These are phyloP conservation scores for Sebastes trivittatus DNA, from an alignment of 2,797 vertebrate genomes.

Conservation along the genomic window DNA sequence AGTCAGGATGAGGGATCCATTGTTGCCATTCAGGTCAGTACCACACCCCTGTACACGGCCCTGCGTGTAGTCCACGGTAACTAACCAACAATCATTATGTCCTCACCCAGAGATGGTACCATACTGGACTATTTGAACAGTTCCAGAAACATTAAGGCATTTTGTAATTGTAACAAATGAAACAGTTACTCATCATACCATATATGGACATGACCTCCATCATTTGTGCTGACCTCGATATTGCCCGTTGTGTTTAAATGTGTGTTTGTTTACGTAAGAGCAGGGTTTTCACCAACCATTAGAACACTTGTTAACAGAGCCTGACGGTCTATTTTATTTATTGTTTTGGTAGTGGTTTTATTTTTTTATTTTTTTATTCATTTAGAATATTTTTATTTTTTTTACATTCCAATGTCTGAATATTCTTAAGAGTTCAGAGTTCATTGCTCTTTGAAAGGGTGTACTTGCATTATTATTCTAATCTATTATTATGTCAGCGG, in stretches of 20 bases:
- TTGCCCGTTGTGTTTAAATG: not conserved
- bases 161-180: not conserved
- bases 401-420: too few relatives aligned
- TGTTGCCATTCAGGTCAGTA: conserved; percentile 88
- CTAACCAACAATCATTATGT: not conserved
- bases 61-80: not conserved
- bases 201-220: too few relatives aligned
- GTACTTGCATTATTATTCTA: too few relatives aligned
- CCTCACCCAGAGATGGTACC: not conserved
- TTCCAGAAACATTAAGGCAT: not conserved
- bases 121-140: not conserved
- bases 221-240: not conserved
- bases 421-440: too few relatives aligned
- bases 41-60: not conserved
- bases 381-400: too few relatives aligned
- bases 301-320: too few relatives aligned
- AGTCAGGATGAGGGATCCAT: conserved; percentile 96
- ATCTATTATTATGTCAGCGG: too few relatives aligned
- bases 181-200: too few relatives aligned
- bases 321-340: not conserved
- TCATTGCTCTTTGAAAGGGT: too few relatives aligned
- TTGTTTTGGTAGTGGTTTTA: not conserved
- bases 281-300: not conserved
- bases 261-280: too few relatives aligned
- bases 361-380: too few relatives aligned